Evolutionary conservation across 2,797 vertebrate species (phyloP).

Genomic region (Perodicticus potto): DNA sequence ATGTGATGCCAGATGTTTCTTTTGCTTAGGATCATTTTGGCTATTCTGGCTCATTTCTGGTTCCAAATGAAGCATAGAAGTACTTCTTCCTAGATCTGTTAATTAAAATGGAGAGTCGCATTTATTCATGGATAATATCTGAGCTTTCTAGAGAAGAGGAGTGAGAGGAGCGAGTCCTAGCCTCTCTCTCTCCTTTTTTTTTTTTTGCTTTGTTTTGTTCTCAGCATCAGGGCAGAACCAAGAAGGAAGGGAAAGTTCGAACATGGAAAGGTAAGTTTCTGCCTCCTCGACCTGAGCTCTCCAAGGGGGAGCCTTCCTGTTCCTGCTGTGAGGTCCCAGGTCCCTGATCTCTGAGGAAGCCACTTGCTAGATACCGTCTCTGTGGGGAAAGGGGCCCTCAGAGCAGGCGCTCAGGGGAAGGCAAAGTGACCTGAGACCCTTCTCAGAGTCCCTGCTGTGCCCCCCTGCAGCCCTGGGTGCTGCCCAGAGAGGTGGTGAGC

Average conservation of each 20-base stretch:
- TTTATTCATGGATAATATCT: not conserved
- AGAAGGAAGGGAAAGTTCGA: not conserved
- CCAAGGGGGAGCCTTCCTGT: not conserved
- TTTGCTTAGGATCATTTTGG: no score
- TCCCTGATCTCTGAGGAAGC: not conserved
- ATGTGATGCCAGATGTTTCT: no score
- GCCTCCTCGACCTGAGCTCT: not conserved
- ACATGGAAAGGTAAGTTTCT: not conserved
- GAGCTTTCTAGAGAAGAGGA: not conserved
- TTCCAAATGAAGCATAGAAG: no score
- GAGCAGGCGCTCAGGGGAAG: no score
- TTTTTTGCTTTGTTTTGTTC: not conserved
- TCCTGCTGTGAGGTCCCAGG: not conserved
- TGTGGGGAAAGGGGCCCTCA: no score
- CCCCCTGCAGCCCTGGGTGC: not conserved
- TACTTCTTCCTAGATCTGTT: no score
- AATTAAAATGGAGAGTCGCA: no score
- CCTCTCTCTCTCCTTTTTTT: not conserved
- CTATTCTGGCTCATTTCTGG: no score
- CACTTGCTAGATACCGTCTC: no score
- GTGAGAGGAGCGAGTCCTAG: not conserved
- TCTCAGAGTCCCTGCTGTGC: not conserved
- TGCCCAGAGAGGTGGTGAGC: rapidly evolving
- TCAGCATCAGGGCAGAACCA: not conserved
- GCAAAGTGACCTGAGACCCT: not conserved